Base-by-base conservation (phyloP, 2,888 invertebrate genomes). In the Diloba caeruleocephala region DNA sequence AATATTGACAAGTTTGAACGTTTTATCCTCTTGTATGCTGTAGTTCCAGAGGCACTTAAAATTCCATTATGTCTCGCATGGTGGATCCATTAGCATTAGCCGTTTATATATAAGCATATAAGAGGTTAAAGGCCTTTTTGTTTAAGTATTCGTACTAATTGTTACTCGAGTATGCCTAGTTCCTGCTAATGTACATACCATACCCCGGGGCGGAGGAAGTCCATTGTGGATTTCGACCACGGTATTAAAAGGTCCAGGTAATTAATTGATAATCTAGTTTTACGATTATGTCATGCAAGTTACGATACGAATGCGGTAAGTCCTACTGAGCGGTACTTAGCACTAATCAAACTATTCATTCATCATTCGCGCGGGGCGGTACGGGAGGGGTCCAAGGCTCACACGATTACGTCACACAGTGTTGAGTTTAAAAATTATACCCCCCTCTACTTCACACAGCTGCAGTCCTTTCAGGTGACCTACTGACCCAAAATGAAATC, bases 401-500 rank as follows among this genome's bases (percentile, higher is more conserved):
- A 46, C 55, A 70, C 44, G 14, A 77, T 90, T 91, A 92, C 92
- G 92, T 92, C 91, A 91, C 83, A 50, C 21, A n/a, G n/a, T 78
- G 76, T 76, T 81, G 77, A 73, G 78, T 83, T 87, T 84, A 84
- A 90, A 92, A 91, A 85, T 85, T 66, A 74, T 50, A 61, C 79
- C 74, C 73, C 76, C 82, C 81, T 81, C 70, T 79, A 52, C 76
- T 80, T 77, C 78, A 21, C 50, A 62, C 82, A 79, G 79, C 82
- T 89, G 89, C 90, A 89, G 83, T 84, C 88, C 87, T 88, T 88
- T 82, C 82, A 79, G 74, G 80, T 89, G 92, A 92, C 92, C 92
- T 86, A 91, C 85, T 92, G 79, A 92, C 92, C 92, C 85, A 90
- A 90, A 90, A 91, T 81, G 81, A 81, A 73, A 67, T 78, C 76